Evolutionary conservation across 2,113 vertebrate species (phyloP), one percentile per base, ranked within the genome.

Genomic region (Labrus mixtus): DNA sequence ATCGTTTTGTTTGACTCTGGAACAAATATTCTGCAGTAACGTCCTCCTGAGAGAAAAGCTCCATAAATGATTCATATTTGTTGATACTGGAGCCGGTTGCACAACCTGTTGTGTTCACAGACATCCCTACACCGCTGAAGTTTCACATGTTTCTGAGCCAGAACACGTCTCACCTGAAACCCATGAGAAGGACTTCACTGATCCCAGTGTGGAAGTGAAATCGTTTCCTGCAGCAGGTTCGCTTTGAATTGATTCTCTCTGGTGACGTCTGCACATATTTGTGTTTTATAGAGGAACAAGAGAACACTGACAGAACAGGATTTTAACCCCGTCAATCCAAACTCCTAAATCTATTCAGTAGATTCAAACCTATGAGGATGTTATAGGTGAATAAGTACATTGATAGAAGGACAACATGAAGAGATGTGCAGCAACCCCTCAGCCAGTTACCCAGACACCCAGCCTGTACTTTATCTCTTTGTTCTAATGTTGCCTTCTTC

Each of bases 1-100:
- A 79, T 13, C 17, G 56, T 87, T 45, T 46, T 37, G 25, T 64
- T 81, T 78, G 79, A 71, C 65, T 73, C 15, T 29, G 50, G 46
- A 43, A 70, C 70, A 75, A 68, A 53, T 64, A 78, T 13, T 20
- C 57, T 45, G 45, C 66, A 58, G 36, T 19, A 8, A 77, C 62
- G 39, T 65, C 37, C 60, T 37, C 68, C 39, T 58, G 0, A 0
- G 53, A 72, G 55, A 29, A 58, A 55, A 54, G 4, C 6, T 1
- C 13, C 29, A 39, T 2, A 54, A 1, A 54, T 63, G 39, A 0
- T 71, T 54, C 12, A 4, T 37, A 8, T 68, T 60, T 36, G 45
- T 58, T 11, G 55, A 6, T 16, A 15, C 43, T 45, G 43, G 15
- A 6, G 16, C 68, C 12, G 50, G 41, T 66, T 36, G 23, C 3